phyloP scores from a whole-genome alignment of 2,797 vertebrate species.

The Pseudochirops cupreus region DNA sequence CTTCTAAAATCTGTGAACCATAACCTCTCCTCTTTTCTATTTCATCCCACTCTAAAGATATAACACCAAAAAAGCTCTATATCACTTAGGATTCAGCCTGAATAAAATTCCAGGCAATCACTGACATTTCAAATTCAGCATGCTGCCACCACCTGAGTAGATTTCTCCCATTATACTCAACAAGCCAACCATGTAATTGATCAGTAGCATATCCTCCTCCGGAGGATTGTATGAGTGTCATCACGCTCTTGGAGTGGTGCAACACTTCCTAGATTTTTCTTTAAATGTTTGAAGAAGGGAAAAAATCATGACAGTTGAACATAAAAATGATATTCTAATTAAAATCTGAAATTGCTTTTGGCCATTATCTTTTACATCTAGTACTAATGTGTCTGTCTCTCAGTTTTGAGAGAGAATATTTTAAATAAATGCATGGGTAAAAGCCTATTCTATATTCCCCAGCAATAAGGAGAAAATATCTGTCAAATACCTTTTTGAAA shows the following conservation, averaged over 20 bases:
- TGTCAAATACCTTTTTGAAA: not conserved
- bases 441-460: not conserved
- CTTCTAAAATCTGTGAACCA: not conserved
- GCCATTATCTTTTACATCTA: not conserved
- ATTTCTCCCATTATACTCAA: not conserved
- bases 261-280: not conserved
- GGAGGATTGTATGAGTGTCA: not conserved
- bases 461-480: not conserved
- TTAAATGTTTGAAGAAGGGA: not conserved
- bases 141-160: accelerated
- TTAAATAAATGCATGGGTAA: not conserved
- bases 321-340: not conserved
- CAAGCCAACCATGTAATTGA: accelerated
- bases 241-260: accelerated
- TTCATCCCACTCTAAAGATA: constrained; percentile 2
- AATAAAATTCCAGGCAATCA: not conserved
- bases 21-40: not conserved
- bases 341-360: constrained; percentile 6
- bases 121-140: not conserved
- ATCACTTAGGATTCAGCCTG: not conserved
- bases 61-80: not conserved
- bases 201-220: not conserved
- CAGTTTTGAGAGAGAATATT: constrained; percentile 8
- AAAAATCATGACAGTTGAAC: not conserved
- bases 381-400: not conserved